A percentile compares a stretch with the other conserved stretches of the same genome.
Evolutionary conservation across 2,888 invertebrate species (phyloP).

Genomic region (Actias luna): DNA sequence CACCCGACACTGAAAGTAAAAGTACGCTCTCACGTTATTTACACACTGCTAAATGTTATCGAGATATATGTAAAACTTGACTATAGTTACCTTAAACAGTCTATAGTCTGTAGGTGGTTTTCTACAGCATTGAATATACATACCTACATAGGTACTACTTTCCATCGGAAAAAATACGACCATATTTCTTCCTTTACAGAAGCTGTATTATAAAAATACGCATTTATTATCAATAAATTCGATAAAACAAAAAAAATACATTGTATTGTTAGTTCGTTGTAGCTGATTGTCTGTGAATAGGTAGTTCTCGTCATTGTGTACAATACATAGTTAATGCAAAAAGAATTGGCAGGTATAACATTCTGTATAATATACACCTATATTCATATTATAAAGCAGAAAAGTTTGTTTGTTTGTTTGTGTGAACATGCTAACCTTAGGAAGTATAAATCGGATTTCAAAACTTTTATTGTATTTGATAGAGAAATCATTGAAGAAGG

Average conservation of each 20-base stretch:
- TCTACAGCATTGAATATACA: background rate
- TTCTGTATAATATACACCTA: too few species aligned
- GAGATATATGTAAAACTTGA: background rate
- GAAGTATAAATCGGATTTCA: too few species aligned
- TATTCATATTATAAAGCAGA: too few species aligned
- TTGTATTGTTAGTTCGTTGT: background rate
- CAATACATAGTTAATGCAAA: too few species aligned
- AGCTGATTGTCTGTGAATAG: background rate
- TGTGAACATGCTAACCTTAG: too few species aligned
- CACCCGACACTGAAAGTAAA: slow-evolving; percentile 17
- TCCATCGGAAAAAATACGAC: too few species aligned
- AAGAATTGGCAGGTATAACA: too few species aligned
- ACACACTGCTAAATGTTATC: background rate
- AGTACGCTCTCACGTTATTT: slow-evolving; percentile 8
- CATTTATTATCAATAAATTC: background rate
- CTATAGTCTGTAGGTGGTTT: background rate
- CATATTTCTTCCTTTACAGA: background rate
- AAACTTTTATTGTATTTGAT: too few species aligned
- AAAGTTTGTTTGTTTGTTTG: too few species aligned
- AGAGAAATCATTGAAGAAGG: too few species aligned
- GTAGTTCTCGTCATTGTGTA: background rate
- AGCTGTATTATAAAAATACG: background rate
- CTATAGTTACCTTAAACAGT: background rate
- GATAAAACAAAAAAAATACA: background rate
- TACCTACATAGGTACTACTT: too few species aligned